phyloP scores from a whole-genome alignment of 2,113 vertebrate genomes.

The Athene cunicularia region DNA sequence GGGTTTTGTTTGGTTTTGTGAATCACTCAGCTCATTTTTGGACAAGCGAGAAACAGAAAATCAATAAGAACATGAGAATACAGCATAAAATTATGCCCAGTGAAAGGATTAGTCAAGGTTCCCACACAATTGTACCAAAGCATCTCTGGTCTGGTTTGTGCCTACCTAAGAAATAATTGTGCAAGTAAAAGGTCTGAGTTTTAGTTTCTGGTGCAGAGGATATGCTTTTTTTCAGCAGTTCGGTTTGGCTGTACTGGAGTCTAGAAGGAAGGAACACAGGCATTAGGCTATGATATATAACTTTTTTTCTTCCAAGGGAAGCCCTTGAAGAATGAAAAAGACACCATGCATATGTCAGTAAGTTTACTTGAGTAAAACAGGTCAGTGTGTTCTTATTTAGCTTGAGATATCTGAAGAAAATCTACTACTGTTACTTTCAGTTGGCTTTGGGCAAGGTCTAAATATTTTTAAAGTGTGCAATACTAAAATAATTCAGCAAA shows the following conservation, averaged over 20 bases:
- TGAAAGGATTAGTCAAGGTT: background rate
- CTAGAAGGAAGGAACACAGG: background rate
- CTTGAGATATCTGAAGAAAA: background rate
- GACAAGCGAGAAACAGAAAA: background rate
- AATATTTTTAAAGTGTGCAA: background rate
- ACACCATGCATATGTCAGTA: rapidly evolving
- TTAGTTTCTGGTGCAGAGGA: background rate
- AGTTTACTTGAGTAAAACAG: background rate
- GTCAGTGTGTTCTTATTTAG: background rate
- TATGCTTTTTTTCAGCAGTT: background rate
- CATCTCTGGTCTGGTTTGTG: background rate
- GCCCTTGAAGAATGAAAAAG: background rate
- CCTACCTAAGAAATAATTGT: background rate
- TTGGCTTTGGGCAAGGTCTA: background rate
- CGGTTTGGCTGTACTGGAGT: background rate
- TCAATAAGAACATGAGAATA: background rate
- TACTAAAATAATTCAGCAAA: background rate
- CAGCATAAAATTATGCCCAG: background rate
- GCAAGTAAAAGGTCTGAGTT: background rate
- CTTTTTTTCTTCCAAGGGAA: background rate
- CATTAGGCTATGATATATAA: background rate
- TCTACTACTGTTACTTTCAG: background rate
- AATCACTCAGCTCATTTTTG: background rate
- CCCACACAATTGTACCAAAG: background rate
- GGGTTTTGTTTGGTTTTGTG: background rate